A percentile compares a stretch with the other conserved stretches of the same genome.
Evolutionary conservation across 2,888 invertebrate genomes (phyloP).

Genomic region (Linyphia triangularis): DNA sequence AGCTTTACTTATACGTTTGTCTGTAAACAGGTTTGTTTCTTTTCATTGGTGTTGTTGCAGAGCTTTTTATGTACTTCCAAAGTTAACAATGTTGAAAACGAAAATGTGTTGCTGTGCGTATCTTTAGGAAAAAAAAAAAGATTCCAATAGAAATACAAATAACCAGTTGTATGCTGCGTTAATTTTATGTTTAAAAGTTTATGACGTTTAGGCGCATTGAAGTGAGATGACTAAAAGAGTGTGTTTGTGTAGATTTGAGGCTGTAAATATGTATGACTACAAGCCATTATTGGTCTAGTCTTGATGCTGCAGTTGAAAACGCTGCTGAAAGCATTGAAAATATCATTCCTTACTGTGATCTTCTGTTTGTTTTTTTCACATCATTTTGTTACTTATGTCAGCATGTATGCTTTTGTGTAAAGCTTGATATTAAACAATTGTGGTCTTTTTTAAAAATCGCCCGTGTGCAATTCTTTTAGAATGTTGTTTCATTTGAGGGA

Average conservation of each 20-base stretch:
- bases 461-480: too few relatives aligned
- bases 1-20: too few relatives aligned
- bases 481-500: too few relatives aligned
- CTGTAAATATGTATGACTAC: slow-evolving; percentile 6
- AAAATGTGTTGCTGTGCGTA: not conserved
- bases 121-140: not conserved
- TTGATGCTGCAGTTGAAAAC: slow-evolving; percentile 25
- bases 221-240: slow-evolving; percentile 7
- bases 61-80: slow-evolving; percentile 1
- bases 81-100: not conserved
- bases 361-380: slow-evolving; percentile 25
- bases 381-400: not conserved
- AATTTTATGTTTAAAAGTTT: slow-evolving; percentile 23
- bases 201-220: slow-evolving; percentile 6
- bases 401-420: not conserved
- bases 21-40: not conserved
- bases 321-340: slow-evolving; percentile 37
- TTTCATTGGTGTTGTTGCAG: not conserved
- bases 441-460: not conserved
- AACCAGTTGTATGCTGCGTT: not conserved
- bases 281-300: slow-evolving; percentile 70
- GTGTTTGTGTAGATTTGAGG: slow-evolving; percentile 13
- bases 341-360: slow-evolving; percentile 71
- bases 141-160: not conserved
- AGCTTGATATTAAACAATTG: not conserved